Evolutionary conservation across 2,888 invertebrate genomes (phyloP).

Genomic region (Lasiommata megera): DNA sequence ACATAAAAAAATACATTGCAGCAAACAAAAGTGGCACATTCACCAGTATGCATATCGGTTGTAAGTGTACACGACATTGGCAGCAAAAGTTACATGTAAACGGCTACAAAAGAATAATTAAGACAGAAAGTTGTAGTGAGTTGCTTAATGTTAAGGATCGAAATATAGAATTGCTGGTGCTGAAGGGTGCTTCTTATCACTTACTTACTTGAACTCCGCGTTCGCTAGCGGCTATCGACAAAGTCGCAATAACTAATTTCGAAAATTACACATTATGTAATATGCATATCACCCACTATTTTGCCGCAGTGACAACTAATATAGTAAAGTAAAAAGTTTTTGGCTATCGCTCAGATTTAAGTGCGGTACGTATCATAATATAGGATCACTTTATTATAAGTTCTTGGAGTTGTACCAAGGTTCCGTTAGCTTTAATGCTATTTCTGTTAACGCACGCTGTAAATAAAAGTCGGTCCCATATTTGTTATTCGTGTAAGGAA

Average conservation of each 20-base stretch:
- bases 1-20: no score
- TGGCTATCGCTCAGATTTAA: constrained; percentile 7
- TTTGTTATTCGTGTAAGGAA: background rate
- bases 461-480: background rate
- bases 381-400: constrained; percentile 12
- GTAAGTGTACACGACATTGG: no score
- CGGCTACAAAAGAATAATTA: no score
- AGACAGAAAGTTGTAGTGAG: no score
- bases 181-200: no score
- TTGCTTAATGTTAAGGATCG: no score
- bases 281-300: background rate
- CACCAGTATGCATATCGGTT: no score
- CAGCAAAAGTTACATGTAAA: no score
- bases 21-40: no score
- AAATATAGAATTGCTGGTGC: no score
- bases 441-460: background rate
- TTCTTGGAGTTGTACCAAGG: constrained; percentile 5
- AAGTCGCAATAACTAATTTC: background rate
- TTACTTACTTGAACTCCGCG: no score
- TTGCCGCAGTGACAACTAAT: background rate
- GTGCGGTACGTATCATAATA: background rate
- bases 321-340: constrained; percentile 6
- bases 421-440: background rate
- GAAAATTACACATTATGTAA: background rate
- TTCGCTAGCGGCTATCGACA: no score